Conservation (phyloP, 1,140 invertebrate species). For the Teleogryllus occipitalis region DNA sequence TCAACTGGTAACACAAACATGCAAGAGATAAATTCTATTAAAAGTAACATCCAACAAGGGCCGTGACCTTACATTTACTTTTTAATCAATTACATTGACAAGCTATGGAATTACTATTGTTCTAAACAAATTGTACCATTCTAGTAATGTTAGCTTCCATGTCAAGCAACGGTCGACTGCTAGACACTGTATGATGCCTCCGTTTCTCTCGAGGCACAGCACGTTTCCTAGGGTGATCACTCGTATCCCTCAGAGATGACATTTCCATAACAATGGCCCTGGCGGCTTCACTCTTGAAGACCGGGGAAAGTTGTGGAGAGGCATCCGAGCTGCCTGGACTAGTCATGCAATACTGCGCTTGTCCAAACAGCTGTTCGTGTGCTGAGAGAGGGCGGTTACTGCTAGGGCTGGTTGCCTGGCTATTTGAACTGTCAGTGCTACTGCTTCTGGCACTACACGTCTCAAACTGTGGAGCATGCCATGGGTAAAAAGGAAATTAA, state of each 20-base stretch:
- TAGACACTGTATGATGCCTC: constrained; percentile 79
- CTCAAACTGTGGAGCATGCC: constrained; percentile 30
- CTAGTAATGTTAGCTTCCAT: constrained; percentile 34
- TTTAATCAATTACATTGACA: background rate
- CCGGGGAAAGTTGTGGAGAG: constrained; percentile 41
- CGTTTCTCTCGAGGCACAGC: constrained; percentile 70
- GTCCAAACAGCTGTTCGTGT: constrained; percentile 39
- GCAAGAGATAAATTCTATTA: no score
- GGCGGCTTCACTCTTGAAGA: constrained; percentile 77
- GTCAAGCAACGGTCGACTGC: constrained; percentile 45
- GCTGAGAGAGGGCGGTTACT: constrained; percentile 28
- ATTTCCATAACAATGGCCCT: constrained; percentile 77
- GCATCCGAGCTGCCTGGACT: constrained; percentile 26
- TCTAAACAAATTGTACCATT: constrained; percentile 17
- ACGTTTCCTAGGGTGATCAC: constrained; percentile 37
- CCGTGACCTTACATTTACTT: no score
- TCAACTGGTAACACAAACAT: no score
- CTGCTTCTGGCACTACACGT: constrained; percentile 25
- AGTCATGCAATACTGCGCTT: constrained; percentile 22
- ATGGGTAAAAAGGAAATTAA: constrained; percentile 17
- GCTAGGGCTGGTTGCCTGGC: constrained; percentile 14
- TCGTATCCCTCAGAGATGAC: constrained; percentile 35
- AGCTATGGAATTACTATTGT: background rate
- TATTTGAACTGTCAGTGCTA: constrained; percentile 12
- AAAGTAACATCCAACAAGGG: no score